Conservation (phyloP, 2,888 invertebrate species). For the Drosophila mettleri region DNA sequence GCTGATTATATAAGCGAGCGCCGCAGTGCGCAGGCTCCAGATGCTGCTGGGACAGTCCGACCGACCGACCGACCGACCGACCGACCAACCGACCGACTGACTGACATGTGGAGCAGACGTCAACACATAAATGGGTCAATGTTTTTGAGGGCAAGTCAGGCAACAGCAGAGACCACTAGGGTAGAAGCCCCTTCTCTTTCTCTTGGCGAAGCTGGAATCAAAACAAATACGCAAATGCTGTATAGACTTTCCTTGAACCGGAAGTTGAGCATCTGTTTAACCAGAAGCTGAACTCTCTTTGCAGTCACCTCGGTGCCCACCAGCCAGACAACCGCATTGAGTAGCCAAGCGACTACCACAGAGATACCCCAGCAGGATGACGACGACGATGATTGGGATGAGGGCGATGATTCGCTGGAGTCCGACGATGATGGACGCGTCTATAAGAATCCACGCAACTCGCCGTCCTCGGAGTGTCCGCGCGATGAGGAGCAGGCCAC, state of each 20-base stretch:
- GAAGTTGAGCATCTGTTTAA: slow-evolving; percentile 2
- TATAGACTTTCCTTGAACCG: slow-evolving; percentile 3
- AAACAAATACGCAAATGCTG: slow-evolving; percentile 55
- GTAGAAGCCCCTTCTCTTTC: no score
- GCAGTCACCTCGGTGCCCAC: slow-evolving; percentile 78
- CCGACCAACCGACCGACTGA: slow-evolving; percentile 31
- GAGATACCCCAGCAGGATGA: slow-evolving; percentile 82
- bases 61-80: no score
- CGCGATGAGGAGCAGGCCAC: slow-evolving; percentile 94
- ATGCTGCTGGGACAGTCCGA: slow-evolving; percentile 38
- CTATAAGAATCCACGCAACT: slow-evolving; percentile 95
- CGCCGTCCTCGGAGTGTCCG: slow-evolving; percentile 93
- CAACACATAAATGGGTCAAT: slow-evolving; percentile 77
- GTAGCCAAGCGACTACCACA: slow-evolving; percentile 65
- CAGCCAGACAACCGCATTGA: slow-evolving; percentile 31
- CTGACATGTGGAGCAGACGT: slow-evolving; percentile 45
- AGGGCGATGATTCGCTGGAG: slow-evolving; percentile 86
- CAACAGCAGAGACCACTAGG: slow-evolving; percentile 9
- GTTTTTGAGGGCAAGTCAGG: slow-evolving; percentile 69
- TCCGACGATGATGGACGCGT: slow-evolving; percentile 92
- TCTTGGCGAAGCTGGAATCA: slow-evolving; percentile 48
- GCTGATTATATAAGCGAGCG: slow-evolving; percentile 78
- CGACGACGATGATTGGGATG: slow-evolving; percentile 82
- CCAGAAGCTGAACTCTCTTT: slow-evolving; percentile 6
- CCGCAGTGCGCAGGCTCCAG: slow-evolving; percentile 74